Percentiles rank a stretch among this genome's conserved stretches.
These are phyloP conservation scores for Hirundichthys speculiger DNA, from an alignment of 2,113 vertebrate species.

Conservation along the genomic window DNA sequence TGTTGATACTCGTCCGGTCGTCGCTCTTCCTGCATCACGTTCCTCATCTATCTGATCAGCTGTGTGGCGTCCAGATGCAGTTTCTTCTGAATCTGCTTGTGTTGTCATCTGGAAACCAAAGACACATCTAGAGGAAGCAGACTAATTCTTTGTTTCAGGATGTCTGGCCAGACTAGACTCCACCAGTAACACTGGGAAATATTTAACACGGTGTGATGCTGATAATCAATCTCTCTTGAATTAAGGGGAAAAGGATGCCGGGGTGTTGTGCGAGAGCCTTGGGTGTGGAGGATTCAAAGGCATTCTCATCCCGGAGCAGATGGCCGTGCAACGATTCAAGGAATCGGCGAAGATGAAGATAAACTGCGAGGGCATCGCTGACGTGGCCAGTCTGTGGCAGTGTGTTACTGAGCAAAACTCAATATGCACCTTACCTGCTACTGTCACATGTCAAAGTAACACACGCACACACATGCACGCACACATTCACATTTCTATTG, in stretches of 20 bases:
- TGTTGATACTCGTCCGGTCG: too few relatives aligned
- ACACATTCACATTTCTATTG: neutral
- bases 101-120: too few relatives aligned
- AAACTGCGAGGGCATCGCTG: neutral
- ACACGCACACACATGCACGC: slow-evolving; percentile 1
- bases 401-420: neutral
- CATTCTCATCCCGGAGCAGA: rapidly evolving
- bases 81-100: too few relatives aligned
- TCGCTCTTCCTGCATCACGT: too few relatives aligned
- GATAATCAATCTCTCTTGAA: neutral
- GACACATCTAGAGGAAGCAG: too few relatives aligned
- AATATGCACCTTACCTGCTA: rapidly evolving
- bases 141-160: too few relatives aligned
- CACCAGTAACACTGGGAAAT: neutral
- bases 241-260: rapidly evolving
- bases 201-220: neutral
- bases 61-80: too few relatives aligned
- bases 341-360: rapidly evolving
- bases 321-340: rapidly evolving
- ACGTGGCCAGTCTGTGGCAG: slow-evolving; percentile 48
- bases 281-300: neutral
- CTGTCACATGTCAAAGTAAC: slow-evolving; percentile 63
- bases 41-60: too few relatives aligned
- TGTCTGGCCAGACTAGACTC: too few relatives aligned
- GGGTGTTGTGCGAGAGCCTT: slow-evolving; percentile 37